Evolutionary conservation across 2,888 invertebrate species (phyloP), one percentile per base, ranked within the genome.

Genomic region (Hecatera dysodea): DNA sequence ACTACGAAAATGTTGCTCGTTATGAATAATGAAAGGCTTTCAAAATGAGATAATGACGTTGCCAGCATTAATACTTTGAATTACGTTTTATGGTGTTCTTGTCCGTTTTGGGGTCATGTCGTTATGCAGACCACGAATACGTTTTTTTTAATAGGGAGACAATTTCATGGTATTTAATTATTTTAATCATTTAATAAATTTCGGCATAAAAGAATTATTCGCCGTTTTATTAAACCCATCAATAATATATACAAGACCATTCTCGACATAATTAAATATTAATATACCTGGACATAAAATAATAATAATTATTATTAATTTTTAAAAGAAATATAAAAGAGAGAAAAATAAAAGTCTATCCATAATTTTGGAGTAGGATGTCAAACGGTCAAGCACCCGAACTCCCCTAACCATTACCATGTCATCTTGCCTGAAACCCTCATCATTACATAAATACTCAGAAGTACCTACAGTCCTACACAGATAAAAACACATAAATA

Each of bases 1-100:
- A 82, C 84, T 87, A 85, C 84, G 85, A 83, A 86, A 87, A 87
- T 85, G 86, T 86, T 77, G 72, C 74, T 57, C 75, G 85, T 86
- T 79, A 87, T 88, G 85, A 90, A 90, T 87, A 83, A 87, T 82
- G 61, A 42, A 67, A 64, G 63, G 68, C 63, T 76, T 77, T 69
- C 66, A 39, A 52, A 79, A 73, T 29, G 75, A 78, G 48, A 70
- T 78, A 75, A 77, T 71, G 60, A 75, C 62, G 69, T 73, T 63
- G 64, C 61, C 64, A 29, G 39, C 66, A 67, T 61, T 76, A 29
- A 77, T 69, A 71, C 63, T 62, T 71, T 72, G 53, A 67, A 67
- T 66, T 68, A 75, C 52, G 57, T 66, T 80, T 80, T 44, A 57
- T 63, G 61, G 60, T 63, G 52, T 39, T 12, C 52, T 11, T 36